Evolutionary conservation across 2,888 invertebrate genomes (phyloP).

Genomic region (Lasioglossum villosulum): DNA sequence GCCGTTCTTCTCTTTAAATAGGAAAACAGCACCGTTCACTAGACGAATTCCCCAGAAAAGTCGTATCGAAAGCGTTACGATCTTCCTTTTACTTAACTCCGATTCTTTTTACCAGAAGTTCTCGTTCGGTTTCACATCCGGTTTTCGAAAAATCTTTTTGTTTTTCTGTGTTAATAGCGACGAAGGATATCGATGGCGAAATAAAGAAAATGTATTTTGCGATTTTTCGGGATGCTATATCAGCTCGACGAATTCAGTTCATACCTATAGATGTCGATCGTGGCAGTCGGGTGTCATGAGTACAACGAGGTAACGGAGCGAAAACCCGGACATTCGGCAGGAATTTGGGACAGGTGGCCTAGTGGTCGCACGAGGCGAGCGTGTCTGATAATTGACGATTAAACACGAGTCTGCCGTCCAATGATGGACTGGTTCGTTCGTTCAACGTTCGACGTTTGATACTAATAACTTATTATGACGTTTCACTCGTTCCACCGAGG

Average conservation of each 20-base stretch:
- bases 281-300: slow-evolving; percentile 50
- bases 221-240: slow-evolving; percentile 27
- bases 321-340: slow-evolving; percentile 75
- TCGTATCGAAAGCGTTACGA: neutral
- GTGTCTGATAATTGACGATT: slow-evolving; percentile 76
- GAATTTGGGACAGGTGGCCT: slow-evolving; percentile 78
- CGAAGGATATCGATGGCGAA: neutral
- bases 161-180: neutral
- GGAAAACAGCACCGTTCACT: neutral
- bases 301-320: slow-evolving; percentile 74
- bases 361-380: slow-evolving; percentile 71
- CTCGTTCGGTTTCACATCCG: neutral
- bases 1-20: neutral
- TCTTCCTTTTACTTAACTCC: no score
- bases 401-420: slow-evolving; percentile 69
- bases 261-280: slow-evolving; percentile 56
- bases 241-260: slow-evolving; percentile 42
- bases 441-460: slow-evolving; percentile 55
- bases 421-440: slow-evolving; percentile 53
- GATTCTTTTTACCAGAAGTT: neutral
- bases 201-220: neutral
- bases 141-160: neutral
- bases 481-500: neutral
- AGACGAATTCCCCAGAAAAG: neutral
- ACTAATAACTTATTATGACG: slow-evolving; percentile 48